Evolutionary conservation across 2,888 invertebrate genomes (phyloP), one percentile per base, ranked within the genome.

Genomic region (Reticulitermes lucifugus): DNA sequence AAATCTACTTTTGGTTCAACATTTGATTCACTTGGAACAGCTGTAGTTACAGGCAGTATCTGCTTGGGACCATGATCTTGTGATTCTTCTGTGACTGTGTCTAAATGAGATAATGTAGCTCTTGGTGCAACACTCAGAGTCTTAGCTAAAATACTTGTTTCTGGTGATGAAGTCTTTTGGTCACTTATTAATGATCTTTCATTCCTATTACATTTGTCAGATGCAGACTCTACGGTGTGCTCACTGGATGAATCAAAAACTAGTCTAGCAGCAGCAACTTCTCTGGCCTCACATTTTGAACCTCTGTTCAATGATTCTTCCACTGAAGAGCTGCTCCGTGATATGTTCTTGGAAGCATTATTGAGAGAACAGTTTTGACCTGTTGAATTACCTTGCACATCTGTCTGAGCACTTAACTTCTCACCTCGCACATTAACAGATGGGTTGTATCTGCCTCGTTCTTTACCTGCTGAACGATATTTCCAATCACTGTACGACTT

Each of bases 1-100:
- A 88, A 87, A 85, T 90, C 90, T 77, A 90, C 43, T 83, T 83
- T 83, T 12, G 83, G 41, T 55, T 51, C 51, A 75, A 77, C n/a
- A n/a, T 60, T 83, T 41, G 29, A 75, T 60, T 59, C 65, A 60
- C 73, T 77, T 43, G 75, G 29, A 18, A 60, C 22, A 7, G 83
- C 5, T 46, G 59, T 25, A 73, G 51, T 35, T 21, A 25, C 77
- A 43, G 29, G 59, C 18, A 55, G n/a, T 41, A 51, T 22, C 75
- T 77, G 55, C 21, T 83, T 83, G 9, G 60, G 65, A 43, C 59
- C 77, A 41, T 41, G 46, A 46, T 83, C 73, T 14, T 83, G 73
- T 10, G 75, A 55, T 55, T 83, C 75, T 60, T 80, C 80, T 80
- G 35, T 60, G 14, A 60, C 60, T 22, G 29, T 41, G 29, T 25